Evolutionary conservation across 2,797 vertebrate genomes (phyloP), one percentile per base, ranked within the genome.

Genomic region (Propithecus perrieri): DNA sequence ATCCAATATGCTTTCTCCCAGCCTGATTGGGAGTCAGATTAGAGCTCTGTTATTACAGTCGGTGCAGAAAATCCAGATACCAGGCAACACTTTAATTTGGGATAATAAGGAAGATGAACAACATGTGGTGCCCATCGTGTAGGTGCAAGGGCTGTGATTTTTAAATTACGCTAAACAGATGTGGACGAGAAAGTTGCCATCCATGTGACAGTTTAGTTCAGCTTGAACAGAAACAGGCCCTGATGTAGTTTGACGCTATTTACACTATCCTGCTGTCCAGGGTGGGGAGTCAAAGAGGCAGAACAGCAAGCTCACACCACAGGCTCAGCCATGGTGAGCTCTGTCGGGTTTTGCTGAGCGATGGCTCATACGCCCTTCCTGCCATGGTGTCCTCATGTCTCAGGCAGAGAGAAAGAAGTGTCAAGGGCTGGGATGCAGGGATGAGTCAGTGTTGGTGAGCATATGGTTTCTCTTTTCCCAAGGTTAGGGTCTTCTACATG

Each of bases 41-140:
- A 98, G 95, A 97, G 97, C 83, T 98, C 97, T 67, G 95, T 98
- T 98, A 98, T 89, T 94, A 97, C 89, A 97, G 97, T 96, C 97
- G 96, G 43, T 43, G 85, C 94, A 97, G 94, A 97, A 95, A 79
- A 59, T 89, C 83, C 59, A 94, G 95, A 94, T 57, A 95, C 86
- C 97, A 98, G 98, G 92, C 96, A 97, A 97, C 61, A 75, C 67
- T 69, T 95, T 98, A 98, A 98, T 98, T 98, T 96, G 97, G 97
- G 98, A 98, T 98, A 98, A 97, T 98, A 97, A 97, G 97, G 97
- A 97, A 97, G 97, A 98, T 97, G 90, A 98, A 97, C 97, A 98
- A 91, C 97, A 97, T 97, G 95, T 81, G 97, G 96, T 75, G 20
- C 84, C n/a, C 67, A 94, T 96, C 30, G 22, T 85, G 72, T 89